These are phyloP conservation scores for Rotaria socialis DNA, from an alignment of 2,888 invertebrate genomes.

Conservation along the genomic window DNA sequence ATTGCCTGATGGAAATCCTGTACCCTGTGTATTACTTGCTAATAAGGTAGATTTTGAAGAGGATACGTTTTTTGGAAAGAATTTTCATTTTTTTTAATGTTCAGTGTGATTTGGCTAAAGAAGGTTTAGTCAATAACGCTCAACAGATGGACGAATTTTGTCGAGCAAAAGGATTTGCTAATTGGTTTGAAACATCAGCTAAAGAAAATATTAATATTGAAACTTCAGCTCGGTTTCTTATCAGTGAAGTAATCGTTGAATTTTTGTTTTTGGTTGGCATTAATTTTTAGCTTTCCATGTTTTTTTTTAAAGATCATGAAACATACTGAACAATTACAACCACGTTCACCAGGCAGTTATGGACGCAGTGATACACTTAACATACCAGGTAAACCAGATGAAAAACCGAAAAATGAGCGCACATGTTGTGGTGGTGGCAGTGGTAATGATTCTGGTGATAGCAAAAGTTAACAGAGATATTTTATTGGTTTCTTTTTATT, in stretches of 20 bases:
- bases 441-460: no score
- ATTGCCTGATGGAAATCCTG: constrained; percentile 62
- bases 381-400: no score
- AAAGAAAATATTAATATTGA: constrained; percentile 74
- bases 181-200: constrained; percentile 66
- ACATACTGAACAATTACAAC: neutral
- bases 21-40: constrained; percentile 65
- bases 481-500: no score
- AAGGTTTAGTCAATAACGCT: constrained; percentile 62
- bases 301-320: neutral
- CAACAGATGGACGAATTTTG: constrained; percentile 64
- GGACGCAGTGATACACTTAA: no score
- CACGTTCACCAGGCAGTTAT: neutral
- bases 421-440: no score
- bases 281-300: neutral
- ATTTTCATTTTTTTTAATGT: constrained; percentile 45
- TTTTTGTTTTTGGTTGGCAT: neutral
- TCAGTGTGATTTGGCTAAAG: constrained; percentile 63
- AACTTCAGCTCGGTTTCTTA: constrained; percentile 66
- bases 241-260: constrained; percentile 19
- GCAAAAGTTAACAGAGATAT: no score
- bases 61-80: neutral
- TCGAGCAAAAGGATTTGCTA: constrained; percentile 64
- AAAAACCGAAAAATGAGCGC: no score
- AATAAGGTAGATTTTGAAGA: constrained; percentile 61